Percentiles rank a stretch among this genome's conserved stretches.
Conservation (phyloP, 2,113 vertebrate genomes). For the Leptobrachium leishanense region DNA sequence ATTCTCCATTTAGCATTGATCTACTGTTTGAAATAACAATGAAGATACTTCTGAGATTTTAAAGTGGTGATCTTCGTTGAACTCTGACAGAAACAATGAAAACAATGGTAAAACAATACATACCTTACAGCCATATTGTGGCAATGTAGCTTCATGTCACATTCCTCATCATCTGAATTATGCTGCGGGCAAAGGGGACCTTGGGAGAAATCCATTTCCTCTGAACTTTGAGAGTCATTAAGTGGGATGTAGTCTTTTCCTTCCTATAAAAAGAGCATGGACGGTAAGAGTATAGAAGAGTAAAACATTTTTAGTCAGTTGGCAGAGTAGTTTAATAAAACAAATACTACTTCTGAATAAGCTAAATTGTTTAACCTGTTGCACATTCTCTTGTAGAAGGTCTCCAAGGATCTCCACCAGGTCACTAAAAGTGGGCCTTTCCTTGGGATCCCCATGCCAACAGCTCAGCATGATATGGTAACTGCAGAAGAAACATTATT, state of each 20-base stretch:
- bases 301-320: neutral
- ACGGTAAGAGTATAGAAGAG: neutral
- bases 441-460: slow-evolving; percentile 92
- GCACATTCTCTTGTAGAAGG: slow-evolving; percentile 84
- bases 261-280: slow-evolving; percentile 64
- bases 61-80: too few relatives aligned
- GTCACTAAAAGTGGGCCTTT: slow-evolving; percentile 85
- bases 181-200: slow-evolving; percentile 76
- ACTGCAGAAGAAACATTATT: slow-evolving; percentile 64
- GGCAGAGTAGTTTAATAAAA: too few relatives aligned
- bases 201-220: slow-evolving; percentile 90
- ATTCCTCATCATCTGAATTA: slow-evolving; percentile 74
- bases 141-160: slow-evolving; percentile 71
- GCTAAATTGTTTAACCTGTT: slow-evolving; percentile 71
- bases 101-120: slow-evolving; percentile 16
- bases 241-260: slow-evolving; percentile 80
- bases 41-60: too few relatives aligned
- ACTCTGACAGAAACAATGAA: too few relatives aligned
- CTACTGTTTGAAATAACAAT: too few relatives aligned
- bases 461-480: slow-evolving; percentile 94
- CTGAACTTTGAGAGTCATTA: slow-evolving; percentile 82
- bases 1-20: too few relatives aligned
- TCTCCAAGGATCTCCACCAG: slow-evolving; percentile 91
- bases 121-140: slow-evolving; percentile 87
- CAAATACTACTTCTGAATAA: neutral